Base-by-base conservation (phyloP, 2,888 invertebrate genomes). In the Drosophila pegasa region DNA sequence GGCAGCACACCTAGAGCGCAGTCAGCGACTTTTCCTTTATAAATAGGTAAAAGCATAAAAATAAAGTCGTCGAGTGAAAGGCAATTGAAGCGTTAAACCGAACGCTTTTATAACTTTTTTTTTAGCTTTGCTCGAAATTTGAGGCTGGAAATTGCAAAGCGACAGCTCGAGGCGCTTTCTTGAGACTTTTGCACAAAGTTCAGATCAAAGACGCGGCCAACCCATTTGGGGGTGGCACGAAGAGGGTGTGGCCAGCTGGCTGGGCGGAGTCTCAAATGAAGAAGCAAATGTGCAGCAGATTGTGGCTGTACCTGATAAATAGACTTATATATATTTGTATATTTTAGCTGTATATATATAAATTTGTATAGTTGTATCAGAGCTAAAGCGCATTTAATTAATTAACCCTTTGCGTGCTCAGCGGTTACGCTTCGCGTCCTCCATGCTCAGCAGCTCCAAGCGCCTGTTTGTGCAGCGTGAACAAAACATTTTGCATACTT, bases 401-500 rank as follows among this genome's bases (percentile, higher is more conserved):
- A 90, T 90, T 90, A 90, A 89, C 83, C 75, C 80, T 73, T 90
- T 88, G 90, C 90, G 88, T 90, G 90, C 78, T 76, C 64, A 67
- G 64, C 65, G 69, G 85, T 83, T 84, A 80, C 88, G 90, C 80
- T 89, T 83, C 70, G 52, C 65, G 74, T 59, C 22, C 48, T 45
- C 25, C 40, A 41, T 20, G 56, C 31, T 62, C 60, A 54, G 57
- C 60, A 54, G 57, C 56, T 47, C 62, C 31, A 79, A 81, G 67
- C 71, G 72, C 66, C 68, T 84, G 81, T 81, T 73, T 75, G 76
- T 65, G 75, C 75, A 89, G 63, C 72, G 61, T 73, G 47, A 70
- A 78, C 81, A 78, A 68, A 76, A 62, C 74, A 78, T 78, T 83
- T 83, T 78, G 87, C 88, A 89, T 87, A 80, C 75, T 75, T 77